These are phyloP conservation scores for Uropetala carovei DNA, from an alignment of 2,888 invertebrate genomes.

Conservation along the genomic window DNA sequence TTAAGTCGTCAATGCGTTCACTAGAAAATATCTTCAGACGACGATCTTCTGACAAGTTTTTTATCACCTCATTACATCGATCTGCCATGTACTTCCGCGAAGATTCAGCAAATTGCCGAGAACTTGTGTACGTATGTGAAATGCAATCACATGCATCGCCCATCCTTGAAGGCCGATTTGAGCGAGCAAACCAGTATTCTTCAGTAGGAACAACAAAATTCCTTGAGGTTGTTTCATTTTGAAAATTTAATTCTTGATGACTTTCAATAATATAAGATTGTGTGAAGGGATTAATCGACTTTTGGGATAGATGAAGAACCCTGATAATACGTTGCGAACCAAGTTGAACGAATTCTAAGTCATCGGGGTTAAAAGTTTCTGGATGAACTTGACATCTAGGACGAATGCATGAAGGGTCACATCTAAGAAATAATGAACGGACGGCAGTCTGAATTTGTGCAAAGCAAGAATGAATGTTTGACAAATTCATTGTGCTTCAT, in stretches of 20 bases:
- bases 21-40: background rate
- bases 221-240: background rate
- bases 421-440: background rate
- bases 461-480: constrained; percentile 35
- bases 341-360: constrained; percentile 28
- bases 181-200: constrained; percentile 49
- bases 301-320: constrained; percentile 11
- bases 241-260: background rate
- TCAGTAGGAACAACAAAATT: background rate
- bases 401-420: background rate
- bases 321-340: constrained; percentile 36
- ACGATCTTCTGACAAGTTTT: background rate
- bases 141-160: constrained; percentile 28
- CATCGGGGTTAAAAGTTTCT: background rate
- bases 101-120: background rate
- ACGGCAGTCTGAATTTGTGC: background rate
- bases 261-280: background rate
- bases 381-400: constrained; percentile 53
- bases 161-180: constrained; percentile 1
- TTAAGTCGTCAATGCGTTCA: background rate
- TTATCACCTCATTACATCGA: background rate
- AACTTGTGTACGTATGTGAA: background rate
- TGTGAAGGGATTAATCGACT: background rate
- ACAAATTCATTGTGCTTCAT: constrained; percentile 56
- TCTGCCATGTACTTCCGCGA: background rate